Conservation (phyloP, 2,888 invertebrate species). For the Halocaridina rubra region DNA sequence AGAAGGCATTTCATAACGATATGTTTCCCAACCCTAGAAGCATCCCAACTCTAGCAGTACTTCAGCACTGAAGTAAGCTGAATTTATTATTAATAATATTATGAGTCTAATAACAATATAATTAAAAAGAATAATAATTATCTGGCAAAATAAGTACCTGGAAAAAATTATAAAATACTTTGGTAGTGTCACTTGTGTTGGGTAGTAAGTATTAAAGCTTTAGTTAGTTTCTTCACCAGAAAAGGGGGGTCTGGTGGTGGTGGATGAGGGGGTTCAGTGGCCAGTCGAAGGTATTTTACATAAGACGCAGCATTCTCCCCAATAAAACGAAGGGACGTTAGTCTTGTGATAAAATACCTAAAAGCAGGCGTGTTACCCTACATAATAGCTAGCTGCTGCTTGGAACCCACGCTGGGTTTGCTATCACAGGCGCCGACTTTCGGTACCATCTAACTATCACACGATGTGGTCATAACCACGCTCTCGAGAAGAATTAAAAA, state of each 20-base stretch:
- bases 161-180: conserved; percentile 57
- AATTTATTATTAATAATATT: conserved; percentile 52
- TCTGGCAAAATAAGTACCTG: conserved; percentile 60
- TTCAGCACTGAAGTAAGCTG: conserved; percentile 59
- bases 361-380: conserved; percentile 41
- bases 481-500: conserved; percentile 47
- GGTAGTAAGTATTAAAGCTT: conserved; percentile 49
- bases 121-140: conserved; percentile 9
- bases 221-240: conserved; percentile 51
- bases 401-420: conserved; percentile 15
- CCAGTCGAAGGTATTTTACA: conserved; percentile 26
- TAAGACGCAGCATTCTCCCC: conserved; percentile 39
- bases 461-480: conserved; percentile 33
- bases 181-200: conserved; percentile 56
- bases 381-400: conserved; percentile 45
- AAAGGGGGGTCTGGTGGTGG: conserved; percentile 33
- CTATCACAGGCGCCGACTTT: conserved; percentile 49
- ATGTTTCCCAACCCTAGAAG: conserved; percentile 54
- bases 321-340: conserved; percentile 17
- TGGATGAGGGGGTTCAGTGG: conserved; percentile 24
- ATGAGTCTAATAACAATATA: conserved; percentile 33
- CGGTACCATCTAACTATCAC: conserved; percentile 47
- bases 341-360: conserved; percentile 42
- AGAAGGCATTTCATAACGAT: conserved; percentile 51
- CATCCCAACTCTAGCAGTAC: conserved; percentile 60